Evolutionary conservation across 2,888 invertebrate genomes (phyloP), one percentile per base, ranked within the genome.

Genomic region (Campaea margaritaria): DNA sequence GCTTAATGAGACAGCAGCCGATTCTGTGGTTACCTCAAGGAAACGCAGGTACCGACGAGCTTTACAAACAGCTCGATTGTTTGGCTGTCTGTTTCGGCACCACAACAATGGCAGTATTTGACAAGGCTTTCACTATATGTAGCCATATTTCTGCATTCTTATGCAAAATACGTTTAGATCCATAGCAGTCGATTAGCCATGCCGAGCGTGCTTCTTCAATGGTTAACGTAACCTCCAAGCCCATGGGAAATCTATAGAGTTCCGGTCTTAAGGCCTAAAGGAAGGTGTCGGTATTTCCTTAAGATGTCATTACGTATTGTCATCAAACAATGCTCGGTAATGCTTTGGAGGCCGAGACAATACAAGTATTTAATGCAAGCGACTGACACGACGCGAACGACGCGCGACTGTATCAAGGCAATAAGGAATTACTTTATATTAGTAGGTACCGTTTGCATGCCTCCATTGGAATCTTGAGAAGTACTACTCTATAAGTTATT

Each of bases 11-110:
- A 56, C 48, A 61, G 9, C 42, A 61, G 14, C 45, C 14, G 13
- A 62, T 48, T 45, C 48, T 46, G 57, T 27, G 61, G 61, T 53
- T 49, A 14, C 56, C 44, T 52, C 49, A 57, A 49, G 61, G 61
- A 62, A 14, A 39, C 38, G n/a, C 38, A 38, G n/a, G 38, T n/a
- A 38, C 39, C 39, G n/a, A 36, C 39, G n/a, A 36, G 39, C 13
- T 39, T 14, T 14, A 39, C 39, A 39, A 39, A 39, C 14, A 39
- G 12, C 39, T 39, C 9, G 13, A 39, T 3, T 39, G 39, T 39
- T 39, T 36, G 11, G 4, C 11, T 38, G 39, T 39, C 13, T 14
- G 36, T 38, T 11, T 38, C 36, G 4, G n/a, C 36, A 38, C n/a
- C 36, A n/a, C 36, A n/a, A 38, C 8, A 38, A 38, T n/a, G 12